Evolutionary conservation across 2,113 vertebrate genomes (phyloP), one percentile per base, ranked within the genome.

Genomic region (Nothobranchius kuhntae): DNA sequence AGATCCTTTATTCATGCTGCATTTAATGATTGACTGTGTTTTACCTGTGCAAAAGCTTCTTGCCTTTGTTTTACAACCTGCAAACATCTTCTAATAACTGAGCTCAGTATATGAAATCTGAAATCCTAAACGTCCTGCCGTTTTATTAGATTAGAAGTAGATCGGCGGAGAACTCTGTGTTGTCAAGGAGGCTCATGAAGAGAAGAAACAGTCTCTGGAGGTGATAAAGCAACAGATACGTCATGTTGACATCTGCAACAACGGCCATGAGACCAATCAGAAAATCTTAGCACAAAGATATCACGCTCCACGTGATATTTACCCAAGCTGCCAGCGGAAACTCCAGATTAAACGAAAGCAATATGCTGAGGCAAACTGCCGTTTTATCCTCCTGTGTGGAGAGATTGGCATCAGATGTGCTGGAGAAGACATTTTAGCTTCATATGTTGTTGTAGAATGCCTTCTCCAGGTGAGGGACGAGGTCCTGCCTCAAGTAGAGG

Each of bases 241-340:
- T n/a, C 73, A 78, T 80, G 73, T 80, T 80, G 81, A 84, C 74
- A 69, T 72, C 52, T 65, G 66, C 63, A 70, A 78, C 73, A 76
- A 21, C 9, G 26, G 46, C 44, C 63, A 46, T 36, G 9, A 65
- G 60, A 68, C 73, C 45, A 75, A 79, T 80, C 62, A 54, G 73
- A 68, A 78, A 81, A 81, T 71, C 68, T 48, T 75, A 69, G 45
- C 9, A 60, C 47, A 68, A 61, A 77, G 75, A 80, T 80, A 78
- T 60, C 50, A 11, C 50, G 44, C 9, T 17, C 73, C 80, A 77
- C 69, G 77, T 83, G 70, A 78, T 83, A 54, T 87, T 81, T 85
- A 74, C 75, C 13, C 61, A 68, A 73, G 59, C 64, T 68, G 66
- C 56, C 61, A 53, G 53, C 50, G 53, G 65, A 60, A 66, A 52